These are phyloP conservation scores for Phodopus roborovskii DNA, from an alignment of 2,113 vertebrate genomes.

Conservation along the genomic window DNA sequence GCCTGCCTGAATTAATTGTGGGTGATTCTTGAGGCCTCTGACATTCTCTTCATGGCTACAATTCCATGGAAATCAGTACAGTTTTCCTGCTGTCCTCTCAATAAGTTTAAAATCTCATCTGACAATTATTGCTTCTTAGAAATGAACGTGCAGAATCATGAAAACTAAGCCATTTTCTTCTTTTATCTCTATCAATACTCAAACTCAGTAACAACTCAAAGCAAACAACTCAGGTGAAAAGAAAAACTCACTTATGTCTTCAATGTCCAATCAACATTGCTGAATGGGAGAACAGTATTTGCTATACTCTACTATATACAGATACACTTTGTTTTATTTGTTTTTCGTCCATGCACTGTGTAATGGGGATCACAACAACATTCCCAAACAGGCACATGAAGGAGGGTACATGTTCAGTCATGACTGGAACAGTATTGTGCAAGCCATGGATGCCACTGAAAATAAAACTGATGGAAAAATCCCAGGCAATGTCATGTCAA, in stretches of 20 bases:
- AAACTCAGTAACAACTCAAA: constrained; percentile 54
- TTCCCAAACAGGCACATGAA: constrained; percentile 83
- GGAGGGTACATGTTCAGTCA: constrained; percentile 67
- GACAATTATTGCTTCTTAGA: constrained; percentile 83
- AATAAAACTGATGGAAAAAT: constrained; percentile 58
- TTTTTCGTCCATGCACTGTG: constrained; percentile 88
- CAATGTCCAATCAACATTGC: constrained; percentile 82
- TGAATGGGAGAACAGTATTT: constrained; percentile 80
- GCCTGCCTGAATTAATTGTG: not conserved
- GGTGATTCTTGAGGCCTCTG: not conserved
- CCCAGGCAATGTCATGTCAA: constrained; percentile 33
- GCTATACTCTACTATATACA: constrained; percentile 89
- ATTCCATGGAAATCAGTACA: constrained; percentile 4
- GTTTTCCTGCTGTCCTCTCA: constrained; percentile 32
- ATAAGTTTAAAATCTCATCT: constrained; percentile 20
- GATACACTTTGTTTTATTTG: constrained; percentile 76
- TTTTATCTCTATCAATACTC: constrained; percentile 53
- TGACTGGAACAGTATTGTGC: constrained; percentile 65
- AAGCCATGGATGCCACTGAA: constrained; percentile 69
- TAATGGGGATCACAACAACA: constrained; percentile 87
- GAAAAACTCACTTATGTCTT: constrained; percentile 80
- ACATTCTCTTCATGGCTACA: constrained; percentile 23
- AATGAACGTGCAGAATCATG: constrained; percentile 55
- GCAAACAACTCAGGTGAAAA: constrained; percentile 82
- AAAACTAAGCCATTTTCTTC: constrained; percentile 76